These are phyloP conservation scores for Eriocheir sinensis DNA, from an alignment of 1,140 invertebrate species.

Conservation along the genomic window DNA sequence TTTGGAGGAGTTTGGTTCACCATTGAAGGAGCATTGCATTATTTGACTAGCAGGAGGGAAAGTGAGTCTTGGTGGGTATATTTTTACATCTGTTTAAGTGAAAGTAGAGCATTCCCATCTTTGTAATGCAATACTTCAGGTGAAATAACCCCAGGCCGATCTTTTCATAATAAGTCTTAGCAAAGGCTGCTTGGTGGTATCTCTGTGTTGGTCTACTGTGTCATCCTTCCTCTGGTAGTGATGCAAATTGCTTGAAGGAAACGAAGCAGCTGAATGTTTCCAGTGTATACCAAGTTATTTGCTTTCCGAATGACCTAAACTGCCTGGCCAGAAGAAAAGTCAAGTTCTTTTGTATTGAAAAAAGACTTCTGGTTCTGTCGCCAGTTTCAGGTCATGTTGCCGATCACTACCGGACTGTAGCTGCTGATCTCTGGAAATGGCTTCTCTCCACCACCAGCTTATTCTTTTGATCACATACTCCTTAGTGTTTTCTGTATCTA, in stretches of 20 bases:
- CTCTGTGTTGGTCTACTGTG: not conserved
- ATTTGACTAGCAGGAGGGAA: not conserved
- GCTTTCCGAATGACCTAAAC: not conserved
- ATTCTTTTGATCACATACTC: not conserved
- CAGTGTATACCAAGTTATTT: not conserved
- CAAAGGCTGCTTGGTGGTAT: constrained; percentile 2
- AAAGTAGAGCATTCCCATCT: not conserved
- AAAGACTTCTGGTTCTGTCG: not conserved
- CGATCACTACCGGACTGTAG: not conserved
- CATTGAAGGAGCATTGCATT: not conserved
- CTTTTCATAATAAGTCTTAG: not conserved
- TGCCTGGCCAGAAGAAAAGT: not conserved
- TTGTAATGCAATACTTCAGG: not conserved
- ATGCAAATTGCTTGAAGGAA: not conserved
- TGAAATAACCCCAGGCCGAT: not conserved
- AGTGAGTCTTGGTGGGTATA: constrained; percentile 11
- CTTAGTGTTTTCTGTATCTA: not conserved
- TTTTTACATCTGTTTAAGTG: not conserved
- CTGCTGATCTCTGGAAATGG: not conserved
- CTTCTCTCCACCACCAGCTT: not conserved
- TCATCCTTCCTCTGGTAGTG: constrained; percentile 2
- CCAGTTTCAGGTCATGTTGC: not conserved
- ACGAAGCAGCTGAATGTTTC: too few species aligned
- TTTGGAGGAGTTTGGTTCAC: not conserved
- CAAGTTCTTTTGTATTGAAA: too few species aligned